Evolutionary conservation across 2,113 vertebrate genomes (phyloP), one percentile per base, ranked within the genome.

Genomic region (Phasianus colchicus): DNA sequence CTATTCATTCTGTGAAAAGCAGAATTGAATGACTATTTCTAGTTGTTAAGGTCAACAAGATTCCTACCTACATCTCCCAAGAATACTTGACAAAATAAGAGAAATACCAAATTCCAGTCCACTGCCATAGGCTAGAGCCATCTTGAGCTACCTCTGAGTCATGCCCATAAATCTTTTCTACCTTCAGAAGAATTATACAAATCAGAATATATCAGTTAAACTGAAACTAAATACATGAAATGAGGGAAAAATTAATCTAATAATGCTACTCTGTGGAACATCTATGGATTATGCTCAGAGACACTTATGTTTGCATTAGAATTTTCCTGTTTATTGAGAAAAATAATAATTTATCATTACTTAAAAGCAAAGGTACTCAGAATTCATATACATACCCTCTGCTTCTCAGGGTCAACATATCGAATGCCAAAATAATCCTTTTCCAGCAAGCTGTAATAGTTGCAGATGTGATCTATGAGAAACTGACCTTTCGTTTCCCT

Each of bases 371-470:
- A 60, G 30, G n/a, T 22, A 80, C 22, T 84, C 14, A 74, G 72
- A 63, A 40, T 76, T 84, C 40, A 47, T 30, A 84, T 95, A 98
- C 98, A 93, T 98, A 99, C 99, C 98, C 99, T 98, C 95, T 99
- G 99, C 94, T 99, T 99, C 92, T 99, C 99, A 21, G 98, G 98
- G 85, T 99, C 99, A 97, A 99, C 99, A 61, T 99, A 99, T 97
- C 99, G 98, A 97, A 99, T 99, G 77, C 99, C 99, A 95, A 99
- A 99, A 95, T 99, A 99, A 97, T 99, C 99, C 96, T 98, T 99
- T 97, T 99, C 99, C 94, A 99, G 97, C 74, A 99, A 98, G 95
- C 99, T 99, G 98, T 99, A 99, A 97, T 99, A 99, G 97, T 99
- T 99, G 97, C 99, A 99, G 95, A 99, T 98, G 95, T 99, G 98